phyloP scores from a whole-genome alignment of 2,113 vertebrate species.

The Sander lucioperca region DNA sequence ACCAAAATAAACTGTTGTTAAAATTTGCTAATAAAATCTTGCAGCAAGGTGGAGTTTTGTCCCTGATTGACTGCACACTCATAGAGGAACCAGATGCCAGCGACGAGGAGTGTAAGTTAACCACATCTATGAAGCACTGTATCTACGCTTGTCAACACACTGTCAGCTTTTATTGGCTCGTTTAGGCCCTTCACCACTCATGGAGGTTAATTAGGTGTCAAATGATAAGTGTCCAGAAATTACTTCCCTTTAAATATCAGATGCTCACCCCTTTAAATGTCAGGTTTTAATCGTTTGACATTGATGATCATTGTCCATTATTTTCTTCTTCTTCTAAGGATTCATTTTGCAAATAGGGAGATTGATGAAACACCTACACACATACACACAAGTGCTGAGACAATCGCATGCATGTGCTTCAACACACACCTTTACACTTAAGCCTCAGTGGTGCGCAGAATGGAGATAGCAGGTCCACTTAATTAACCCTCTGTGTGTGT shows the following conservation, averaged over 20 bases:
- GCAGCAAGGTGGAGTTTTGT: conserved; percentile 97
- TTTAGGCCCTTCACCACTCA: conserved; percentile 44
- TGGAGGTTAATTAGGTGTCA: conserved; percentile 82
- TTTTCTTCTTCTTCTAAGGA: not conserved
- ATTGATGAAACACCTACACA: conserved; percentile 25
- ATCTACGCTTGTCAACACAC: not conserved
- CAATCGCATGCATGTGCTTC: conserved; percentile 9
- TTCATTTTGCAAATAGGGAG: conserved; percentile 14
- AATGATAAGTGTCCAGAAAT: conserved; percentile 63
- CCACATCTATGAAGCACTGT: not conserved
- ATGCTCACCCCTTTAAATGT: conserved; percentile 75
- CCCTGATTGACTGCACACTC: conserved; percentile 95
- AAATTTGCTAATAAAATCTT: conserved; percentile 59
- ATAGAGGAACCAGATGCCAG: conserved; percentile 93
- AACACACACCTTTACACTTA: conserved; percentile 24
- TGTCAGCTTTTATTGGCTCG: conserved; percentile 29
- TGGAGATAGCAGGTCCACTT: conserved; percentile 42
- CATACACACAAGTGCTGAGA: not conserved
- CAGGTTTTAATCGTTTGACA: conserved; percentile 71
- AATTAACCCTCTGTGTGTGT: conserved; percentile 51
- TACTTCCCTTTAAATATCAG: conserved; percentile 75
- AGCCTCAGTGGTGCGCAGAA: conserved; percentile 14
- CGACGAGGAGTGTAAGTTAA: conserved; percentile 95
- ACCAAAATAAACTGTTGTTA: not conserved
- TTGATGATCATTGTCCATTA: conserved; percentile 43